phyloP scores from a whole-genome alignment of 2,888 invertebrate genomes.

The Margaritifera margaritifera region DNA sequence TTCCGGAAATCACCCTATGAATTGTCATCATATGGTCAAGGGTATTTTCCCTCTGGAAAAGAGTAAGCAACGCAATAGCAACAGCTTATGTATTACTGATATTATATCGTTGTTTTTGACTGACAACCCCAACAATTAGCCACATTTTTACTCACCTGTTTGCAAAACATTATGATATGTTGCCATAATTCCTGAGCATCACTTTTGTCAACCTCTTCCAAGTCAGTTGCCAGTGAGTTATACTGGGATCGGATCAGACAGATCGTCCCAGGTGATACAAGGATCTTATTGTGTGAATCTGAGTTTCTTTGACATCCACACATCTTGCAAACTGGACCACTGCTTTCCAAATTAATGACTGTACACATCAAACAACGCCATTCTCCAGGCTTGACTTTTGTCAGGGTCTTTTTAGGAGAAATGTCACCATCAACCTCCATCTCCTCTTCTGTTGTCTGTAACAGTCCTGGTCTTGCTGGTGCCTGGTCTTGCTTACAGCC shows the following conservation, averaged over 20 bases:
- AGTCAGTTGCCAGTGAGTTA: constrained; percentile 87
- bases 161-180: constrained; percentile 91
- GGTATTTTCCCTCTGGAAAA: no score
- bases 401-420: not conserved
- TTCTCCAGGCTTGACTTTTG: not conserved
- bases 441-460: constrained; percentile 1
- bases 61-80: no score
- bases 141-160: constrained; percentile 77
- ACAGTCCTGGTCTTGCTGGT: not conserved
- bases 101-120: not conserved
- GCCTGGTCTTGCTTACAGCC: constrained; percentile 19
- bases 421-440: not conserved
- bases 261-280: constrained; percentile 30
- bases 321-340: constrained; percentile 40
- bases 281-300: constrained; percentile 18
- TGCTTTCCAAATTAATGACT: constrained; percentile 38
- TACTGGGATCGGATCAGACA: constrained; percentile 73
- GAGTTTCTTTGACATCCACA: constrained; percentile 30
- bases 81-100: no score
- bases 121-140: not conserved
- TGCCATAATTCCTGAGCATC: constrained; percentile 93
- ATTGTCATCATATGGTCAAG: no score
- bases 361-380: constrained; percentile 56
- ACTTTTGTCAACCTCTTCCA: constrained; percentile 85
- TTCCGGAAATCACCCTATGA: no score